Evolutionary conservation across 2,113 vertebrate species (phyloP).

Genomic region (Hippocampus zosterae): DNA sequence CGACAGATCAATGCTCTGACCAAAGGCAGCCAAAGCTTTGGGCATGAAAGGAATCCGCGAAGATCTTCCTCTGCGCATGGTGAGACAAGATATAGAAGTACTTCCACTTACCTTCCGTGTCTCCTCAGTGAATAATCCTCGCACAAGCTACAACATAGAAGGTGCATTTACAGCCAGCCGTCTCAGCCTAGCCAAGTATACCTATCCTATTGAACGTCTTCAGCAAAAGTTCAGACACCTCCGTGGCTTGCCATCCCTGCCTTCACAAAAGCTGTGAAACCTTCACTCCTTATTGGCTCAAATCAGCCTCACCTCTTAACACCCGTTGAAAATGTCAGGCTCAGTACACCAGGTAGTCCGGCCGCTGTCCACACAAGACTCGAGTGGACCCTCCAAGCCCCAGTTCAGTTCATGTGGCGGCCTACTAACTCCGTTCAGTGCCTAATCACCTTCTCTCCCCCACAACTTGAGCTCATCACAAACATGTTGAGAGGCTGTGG

Average conservation of each 20-base stretch:
- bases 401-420: conserved; percentile 5
- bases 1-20: too few species aligned
- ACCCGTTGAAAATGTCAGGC: background rate
- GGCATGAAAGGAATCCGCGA: background rate
- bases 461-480: too few species aligned
- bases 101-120: background rate
- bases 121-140: background rate
- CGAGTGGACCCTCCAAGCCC: conserved; percentile 22
- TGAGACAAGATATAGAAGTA: background rate
- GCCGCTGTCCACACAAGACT: conserved; percentile 13
- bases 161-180: conserved; percentile 9
- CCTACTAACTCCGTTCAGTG: background rate
- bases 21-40: background rate
- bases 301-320: background rate
- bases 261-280: background rate
- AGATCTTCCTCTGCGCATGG: background rate
- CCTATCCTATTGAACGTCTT: background rate
- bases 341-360: background rate
- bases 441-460: too few species aligned
- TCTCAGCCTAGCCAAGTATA: background rate
- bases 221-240: too few species aligned
- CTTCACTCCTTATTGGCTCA: too few species aligned
- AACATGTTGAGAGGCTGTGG: too few species aligned
- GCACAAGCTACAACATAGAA: background rate
- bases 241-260: background rate